Percentiles rank a stretch among this genome's conserved stretches.
phyloP scores from a whole-genome alignment of 1,140 invertebrate species.

The Platorchestia sp. region DNA sequence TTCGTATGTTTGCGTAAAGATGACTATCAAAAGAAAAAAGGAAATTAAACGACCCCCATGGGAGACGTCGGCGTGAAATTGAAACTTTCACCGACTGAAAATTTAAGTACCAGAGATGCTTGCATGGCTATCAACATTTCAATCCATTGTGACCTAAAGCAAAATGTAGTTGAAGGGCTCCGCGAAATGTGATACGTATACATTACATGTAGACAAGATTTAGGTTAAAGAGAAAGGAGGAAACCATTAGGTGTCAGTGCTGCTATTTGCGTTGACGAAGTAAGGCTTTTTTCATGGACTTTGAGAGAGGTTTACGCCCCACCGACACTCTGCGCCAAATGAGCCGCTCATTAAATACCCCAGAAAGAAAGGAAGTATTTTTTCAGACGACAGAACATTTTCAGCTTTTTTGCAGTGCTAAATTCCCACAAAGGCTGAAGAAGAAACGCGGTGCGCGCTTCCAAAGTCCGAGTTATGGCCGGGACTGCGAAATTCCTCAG shows the following conservation, averaged over 20 bases:
- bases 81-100: too few species aligned
- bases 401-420: background rate
- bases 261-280: slow-evolving; percentile 12
- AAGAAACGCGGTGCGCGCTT: background rate
- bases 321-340: slow-evolving; percentile 11
- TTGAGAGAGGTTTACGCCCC: slow-evolving; percentile 6
- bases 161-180: background rate
- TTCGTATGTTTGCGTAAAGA: too few species aligned
- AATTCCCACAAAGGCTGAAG: background rate
- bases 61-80: too few species aligned
- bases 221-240: background rate
- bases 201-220: background rate
- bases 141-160: too few species aligned
- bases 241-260: background rate
- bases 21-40: too few species aligned
- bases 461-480: background rate
- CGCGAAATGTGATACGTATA: background rate
- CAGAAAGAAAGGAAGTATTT: background rate
- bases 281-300: background rate
- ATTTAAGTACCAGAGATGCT: too few species aligned
- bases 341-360: background rate
- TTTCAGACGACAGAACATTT: background rate
- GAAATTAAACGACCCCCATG: too few species aligned
- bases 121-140: too few species aligned
- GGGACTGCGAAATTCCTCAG: background rate